Evolutionary conservation across 2,888 invertebrate genomes (phyloP).

Genomic region (Zygogramma bicolorata): DNA sequence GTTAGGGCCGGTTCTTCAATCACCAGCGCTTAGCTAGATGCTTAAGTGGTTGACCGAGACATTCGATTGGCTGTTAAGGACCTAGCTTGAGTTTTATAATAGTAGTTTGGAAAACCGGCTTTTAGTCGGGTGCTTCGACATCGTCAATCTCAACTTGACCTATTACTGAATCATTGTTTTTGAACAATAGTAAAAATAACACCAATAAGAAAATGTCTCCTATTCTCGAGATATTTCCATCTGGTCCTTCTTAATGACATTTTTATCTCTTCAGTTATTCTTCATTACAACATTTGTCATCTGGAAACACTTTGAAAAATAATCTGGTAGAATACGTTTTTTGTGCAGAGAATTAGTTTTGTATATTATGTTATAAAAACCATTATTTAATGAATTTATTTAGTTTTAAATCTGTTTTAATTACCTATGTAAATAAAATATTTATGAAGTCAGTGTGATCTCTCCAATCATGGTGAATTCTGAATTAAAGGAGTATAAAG

Average conservation of each 20-base stretch:
- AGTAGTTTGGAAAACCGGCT: too few relatives aligned
- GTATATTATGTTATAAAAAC: conserved; percentile 35
- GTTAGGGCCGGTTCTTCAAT: too few relatives aligned
- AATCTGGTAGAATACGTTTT: conserved; percentile 32
- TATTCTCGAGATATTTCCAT: not conserved
- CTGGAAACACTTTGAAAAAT: not conserved
- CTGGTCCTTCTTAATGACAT: not conserved
- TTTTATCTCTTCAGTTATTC: not conserved
- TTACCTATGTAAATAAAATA: conserved; percentile 49
- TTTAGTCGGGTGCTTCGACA: too few relatives aligned
- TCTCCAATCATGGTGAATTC: not conserved
- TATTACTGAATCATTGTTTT: too few relatives aligned
- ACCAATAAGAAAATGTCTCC: too few relatives aligned
- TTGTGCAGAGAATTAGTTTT: conserved; percentile 37
- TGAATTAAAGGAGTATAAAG: not conserved
- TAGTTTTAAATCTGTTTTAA: conserved; percentile 33
- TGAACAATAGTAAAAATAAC: too few relatives aligned
- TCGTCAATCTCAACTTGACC: too few relatives aligned
- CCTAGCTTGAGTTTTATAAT: too few relatives aligned
- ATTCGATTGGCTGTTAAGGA: too few relatives aligned
- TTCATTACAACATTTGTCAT: not conserved
- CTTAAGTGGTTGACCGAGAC: too few relatives aligned
- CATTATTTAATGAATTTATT: conserved; percentile 35
- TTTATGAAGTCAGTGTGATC: conserved; percentile 34
- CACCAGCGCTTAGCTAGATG: too few relatives aligned